phyloP scores from a whole-genome alignment of 2,888 invertebrate genomes.

The Isotomurus palustris region DNA sequence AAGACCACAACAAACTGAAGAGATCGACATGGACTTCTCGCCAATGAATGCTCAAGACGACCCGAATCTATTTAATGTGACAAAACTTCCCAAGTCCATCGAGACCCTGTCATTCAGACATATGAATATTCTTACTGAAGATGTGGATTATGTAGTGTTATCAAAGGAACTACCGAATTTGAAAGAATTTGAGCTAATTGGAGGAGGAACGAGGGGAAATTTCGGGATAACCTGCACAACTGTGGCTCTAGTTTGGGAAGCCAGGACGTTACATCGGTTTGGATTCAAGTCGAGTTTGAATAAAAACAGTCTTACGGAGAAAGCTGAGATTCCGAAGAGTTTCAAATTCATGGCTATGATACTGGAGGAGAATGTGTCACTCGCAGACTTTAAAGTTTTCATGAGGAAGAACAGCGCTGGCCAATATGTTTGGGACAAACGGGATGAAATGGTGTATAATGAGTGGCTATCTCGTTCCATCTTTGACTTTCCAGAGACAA shows the following conservation, averaged over 20 bases:
- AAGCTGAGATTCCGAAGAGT: too few relatives aligned
- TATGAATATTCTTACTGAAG: not conserved
- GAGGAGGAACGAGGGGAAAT: not conserved
- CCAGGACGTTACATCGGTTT: not conserved
- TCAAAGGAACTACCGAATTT: not conserved
- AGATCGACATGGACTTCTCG: not conserved
- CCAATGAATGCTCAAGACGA: not conserved
- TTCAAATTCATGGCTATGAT: too few relatives aligned
- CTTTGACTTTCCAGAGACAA: too few relatives aligned
- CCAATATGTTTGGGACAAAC: too few relatives aligned
- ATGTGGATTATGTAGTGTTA: not conserved
- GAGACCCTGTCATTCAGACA: not conserved
- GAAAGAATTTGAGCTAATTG: not conserved
- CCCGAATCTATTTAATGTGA: not conserved
- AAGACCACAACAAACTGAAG: not conserved
- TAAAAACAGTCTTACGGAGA: not conserved
- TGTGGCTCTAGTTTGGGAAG: not conserved
- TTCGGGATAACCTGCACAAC: not conserved
- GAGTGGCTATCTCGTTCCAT: too few relatives aligned
- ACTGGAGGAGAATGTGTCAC: too few relatives aligned
- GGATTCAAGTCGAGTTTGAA: not conserved
- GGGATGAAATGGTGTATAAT: too few relatives aligned
- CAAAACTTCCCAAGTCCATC: not conserved
- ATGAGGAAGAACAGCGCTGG: too few relatives aligned
- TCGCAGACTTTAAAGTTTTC: too few relatives aligned